Base-by-base conservation (phyloP, 2,113 vertebrate species). In the Dendropsophus ebraccatus region DNA sequence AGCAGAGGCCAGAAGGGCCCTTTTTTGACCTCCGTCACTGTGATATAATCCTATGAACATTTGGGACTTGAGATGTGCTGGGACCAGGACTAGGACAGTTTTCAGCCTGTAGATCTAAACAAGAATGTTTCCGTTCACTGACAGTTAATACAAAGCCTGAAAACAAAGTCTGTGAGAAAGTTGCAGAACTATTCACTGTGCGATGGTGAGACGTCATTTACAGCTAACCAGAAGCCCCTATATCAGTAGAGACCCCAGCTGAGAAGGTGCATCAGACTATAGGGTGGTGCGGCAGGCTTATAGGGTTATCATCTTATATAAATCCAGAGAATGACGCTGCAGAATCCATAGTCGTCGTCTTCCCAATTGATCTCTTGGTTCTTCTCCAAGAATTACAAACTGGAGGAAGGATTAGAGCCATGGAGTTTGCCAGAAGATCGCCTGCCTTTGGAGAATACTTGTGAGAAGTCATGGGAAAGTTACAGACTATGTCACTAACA, bases 401-500 rank as follows among this genome's bases (percentile, higher is more conserved):
- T 69, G 14, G 65, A 35, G 65, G 32, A 69, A 69, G 65, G 30
- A 69, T 69, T 69, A 69, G 16, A 70, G 13, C 19, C 67, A 10
- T 70, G 1, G 8, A 5, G 16, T 35, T 41, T 37, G 32, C 67
- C 67, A 41, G 35, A 21, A 70, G 67, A 70, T 41, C 32, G 35
- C 35, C 67, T 70, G 67, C 19, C 67, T 41, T 41, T 35, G 30
- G 65, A 35, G 65, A 69, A 69, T 35, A 69, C 32, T 69, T 70
- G 67, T 67, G 62, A 67, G 4, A 37, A 69, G 65, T 69, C 67
- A 70, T 70, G 67, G 67, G 67, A 70, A 70, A 70, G 67, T 70
- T 70, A 70, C 30, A 37, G 23, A 70, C 19, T 70, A 41, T 70
- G 67, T 70, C 7, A 41, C 35, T 70, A 41, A 21, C 32, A 23